A percentile compares a stretch with the other conserved stretches of the same genome.
These are phyloP conservation scores for Hyposmocoma kahamanoa DNA, from an alignment of 1,140 invertebrate species.

Conservation along the genomic window DNA sequence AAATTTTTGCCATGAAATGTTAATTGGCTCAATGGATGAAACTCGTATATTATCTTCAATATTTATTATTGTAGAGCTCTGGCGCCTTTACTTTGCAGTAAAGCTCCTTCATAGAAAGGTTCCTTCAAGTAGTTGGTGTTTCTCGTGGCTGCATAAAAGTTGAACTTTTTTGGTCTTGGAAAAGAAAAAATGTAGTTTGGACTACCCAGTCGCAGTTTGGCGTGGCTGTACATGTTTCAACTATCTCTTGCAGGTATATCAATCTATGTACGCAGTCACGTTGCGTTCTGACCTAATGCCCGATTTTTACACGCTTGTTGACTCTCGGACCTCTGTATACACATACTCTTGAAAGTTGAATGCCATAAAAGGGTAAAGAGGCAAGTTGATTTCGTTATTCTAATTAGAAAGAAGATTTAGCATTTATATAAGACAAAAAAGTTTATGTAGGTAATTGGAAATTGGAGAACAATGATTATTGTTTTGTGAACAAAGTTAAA, in stretches of 20 bases:
- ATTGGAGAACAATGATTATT: constrained; percentile 6
- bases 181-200: constrained; percentile 1
- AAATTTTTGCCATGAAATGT: not conserved
- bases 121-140: not conserved
- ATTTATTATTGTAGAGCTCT: constrained; percentile 1
- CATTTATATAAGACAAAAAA: not conserved
- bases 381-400: not conserved
- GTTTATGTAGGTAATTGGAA: not conserved
- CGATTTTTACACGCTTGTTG: not conserved
- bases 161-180: constrained; percentile 3
- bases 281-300: not conserved
- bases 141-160: not conserved
- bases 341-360: constrained; percentile 2
- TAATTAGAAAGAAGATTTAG: not conserved
- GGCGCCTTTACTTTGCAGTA: constrained; percentile 4
- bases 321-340: constrained; percentile 8
- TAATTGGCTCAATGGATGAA: not conserved
- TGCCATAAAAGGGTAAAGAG: constrained; percentile 4
- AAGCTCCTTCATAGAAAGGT: not conserved
- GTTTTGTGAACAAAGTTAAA: constrained; percentile 1
- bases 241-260: not conserved
- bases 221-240: not conserved
- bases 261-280: constrained; percentile 1
- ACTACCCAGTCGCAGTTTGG: not conserved
- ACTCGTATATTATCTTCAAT: not conserved